A percentile compares a stretch with the other conserved stretches of the same genome.
These are phyloP conservation scores for Vulpes lagopus DNA, from an alignment of 2,113 vertebrate species.

Conservation along the genomic window DNA sequence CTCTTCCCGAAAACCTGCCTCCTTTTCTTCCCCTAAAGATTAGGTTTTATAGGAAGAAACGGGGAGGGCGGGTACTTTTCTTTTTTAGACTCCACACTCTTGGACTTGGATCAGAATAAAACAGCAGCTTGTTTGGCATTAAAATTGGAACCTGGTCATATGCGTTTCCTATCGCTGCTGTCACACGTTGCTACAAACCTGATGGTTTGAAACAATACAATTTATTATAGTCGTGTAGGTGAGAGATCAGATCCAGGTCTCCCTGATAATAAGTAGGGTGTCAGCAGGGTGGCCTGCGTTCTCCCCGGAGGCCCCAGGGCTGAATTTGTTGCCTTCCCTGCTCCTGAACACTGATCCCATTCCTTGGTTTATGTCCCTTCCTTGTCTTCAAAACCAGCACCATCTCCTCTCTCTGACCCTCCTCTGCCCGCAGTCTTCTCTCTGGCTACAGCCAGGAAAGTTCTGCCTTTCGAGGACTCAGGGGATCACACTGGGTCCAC, in stretches of 20 bases:
- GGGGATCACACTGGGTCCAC: background rate
- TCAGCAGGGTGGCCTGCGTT: accelerated
- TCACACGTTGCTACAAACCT: accelerated
- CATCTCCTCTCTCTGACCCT: background rate
- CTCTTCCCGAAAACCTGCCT: background rate
- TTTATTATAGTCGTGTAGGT: background rate
- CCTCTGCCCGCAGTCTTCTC: background rate
- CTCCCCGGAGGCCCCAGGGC: accelerated
- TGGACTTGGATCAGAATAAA: background rate
- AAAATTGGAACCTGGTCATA: background rate
- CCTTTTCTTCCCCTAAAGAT: background rate
- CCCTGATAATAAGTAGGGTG: background rate
- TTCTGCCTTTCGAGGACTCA: background rate
- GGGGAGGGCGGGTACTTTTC: no score
- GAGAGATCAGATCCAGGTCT: background rate
- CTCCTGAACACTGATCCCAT: accelerated
- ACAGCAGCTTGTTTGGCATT: background rate
- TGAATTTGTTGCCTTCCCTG: background rate
- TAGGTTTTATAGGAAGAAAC: background rate
- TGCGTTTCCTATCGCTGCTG: no score
- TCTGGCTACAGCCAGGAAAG: background rate
- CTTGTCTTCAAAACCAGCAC: accelerated
- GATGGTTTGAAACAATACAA: background rate
- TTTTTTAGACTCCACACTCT: background rate
- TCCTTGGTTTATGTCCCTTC: background rate